A percentile compares a stretch with the other conserved stretches of the same genome.
Evolutionary conservation across 2,113 vertebrate genomes (phyloP).

Genomic region (Merops nubicus): DNA sequence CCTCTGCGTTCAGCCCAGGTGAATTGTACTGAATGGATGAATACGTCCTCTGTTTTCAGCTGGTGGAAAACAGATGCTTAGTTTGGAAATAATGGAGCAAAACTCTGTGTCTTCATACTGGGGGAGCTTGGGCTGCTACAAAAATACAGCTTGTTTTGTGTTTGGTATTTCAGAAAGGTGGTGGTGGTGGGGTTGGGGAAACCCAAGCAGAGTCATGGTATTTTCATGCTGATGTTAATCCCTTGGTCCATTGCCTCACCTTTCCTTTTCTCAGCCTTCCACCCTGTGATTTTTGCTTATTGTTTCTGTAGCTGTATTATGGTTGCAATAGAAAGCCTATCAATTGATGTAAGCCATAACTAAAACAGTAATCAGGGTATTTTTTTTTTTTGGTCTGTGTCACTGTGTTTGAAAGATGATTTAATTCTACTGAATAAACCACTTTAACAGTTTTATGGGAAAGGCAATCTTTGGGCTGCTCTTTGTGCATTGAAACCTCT

Average conservation of each 20-base stretch:
- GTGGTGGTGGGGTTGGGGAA: neutral
- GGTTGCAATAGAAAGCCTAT: conserved; percentile 53
- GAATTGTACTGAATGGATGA: neutral
- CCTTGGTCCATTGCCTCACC: neutral
- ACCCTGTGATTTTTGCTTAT: neutral
- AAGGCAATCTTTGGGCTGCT: neutral
- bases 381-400: conserved; percentile 46
- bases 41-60: neutral
- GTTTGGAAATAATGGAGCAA: neutral
- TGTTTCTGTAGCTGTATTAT: conserved; percentile 32
- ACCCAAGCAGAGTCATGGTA: neutral
- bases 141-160: neutral
- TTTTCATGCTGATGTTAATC: conserved; percentile 6
- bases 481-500: neutral
- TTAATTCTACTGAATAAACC: conserved; percentile 69
- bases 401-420: conserved; percentile 65
- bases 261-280: neutral
- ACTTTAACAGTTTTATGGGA: conserved; percentile 48
- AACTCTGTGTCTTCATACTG: neutral
- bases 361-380: conserved; percentile 69
- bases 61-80: neutral
- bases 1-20: neutral
- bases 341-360: conserved; percentile 64
- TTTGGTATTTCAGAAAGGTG: neutral
- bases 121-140: neutral